Evolutionary conservation across 2,113 vertebrate genomes (phyloP).

Genomic region (Suncus etruscus): DNA sequence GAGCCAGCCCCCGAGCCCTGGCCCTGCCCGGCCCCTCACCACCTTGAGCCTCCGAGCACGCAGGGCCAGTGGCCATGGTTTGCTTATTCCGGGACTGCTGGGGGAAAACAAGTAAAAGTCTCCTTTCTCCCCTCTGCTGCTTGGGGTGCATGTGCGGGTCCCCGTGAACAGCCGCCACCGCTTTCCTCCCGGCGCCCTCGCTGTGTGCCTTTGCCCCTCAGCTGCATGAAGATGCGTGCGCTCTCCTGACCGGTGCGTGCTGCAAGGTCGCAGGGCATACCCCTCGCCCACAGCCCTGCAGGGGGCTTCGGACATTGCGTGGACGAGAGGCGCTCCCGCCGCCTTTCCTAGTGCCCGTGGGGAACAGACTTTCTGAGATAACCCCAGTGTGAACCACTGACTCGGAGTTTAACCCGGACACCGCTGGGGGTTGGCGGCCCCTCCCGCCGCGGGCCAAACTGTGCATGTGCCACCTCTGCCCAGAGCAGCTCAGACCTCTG

Average conservation of each 20-base stretch:
- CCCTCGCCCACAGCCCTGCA: not conserved
- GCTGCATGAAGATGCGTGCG: slow-evolving; percentile 85
- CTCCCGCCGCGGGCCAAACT: slow-evolving; percentile 43
- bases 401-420: slow-evolving; percentile 75
- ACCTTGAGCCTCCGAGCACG: slow-evolving; percentile 58
- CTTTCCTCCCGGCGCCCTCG: slow-evolving; percentile 65
- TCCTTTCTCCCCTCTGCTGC: slow-evolving; percentile 82
- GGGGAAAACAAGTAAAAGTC: slow-evolving; percentile 88
- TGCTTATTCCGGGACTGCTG: slow-evolving; percentile 89
- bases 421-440: slow-evolving; percentile 69
- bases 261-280: slow-evolving; percentile 65
- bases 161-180: slow-evolving; percentile 79
- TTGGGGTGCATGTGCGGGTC: slow-evolving; percentile 87
- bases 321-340: slow-evolving; percentile 67
- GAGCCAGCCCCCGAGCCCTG: not conserved
- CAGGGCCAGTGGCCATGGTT: slow-evolving; percentile 84
- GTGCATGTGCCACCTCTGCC: slow-evolving; percentile 74
- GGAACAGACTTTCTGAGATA: slow-evolving; percentile 71
- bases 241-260: slow-evolving; percentile 77
- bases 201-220: slow-evolving; percentile 79
- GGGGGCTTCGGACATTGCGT: slow-evolving; percentile 51
- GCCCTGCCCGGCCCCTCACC: not conserved
- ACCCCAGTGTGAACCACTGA: slow-evolving; percentile 67
- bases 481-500: slow-evolving; percentile 34
- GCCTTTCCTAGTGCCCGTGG: slow-evolving; percentile 65